phyloP scores from a whole-genome alignment of 2,888 invertebrate genomes.

The Acrobasis repandana region DNA sequence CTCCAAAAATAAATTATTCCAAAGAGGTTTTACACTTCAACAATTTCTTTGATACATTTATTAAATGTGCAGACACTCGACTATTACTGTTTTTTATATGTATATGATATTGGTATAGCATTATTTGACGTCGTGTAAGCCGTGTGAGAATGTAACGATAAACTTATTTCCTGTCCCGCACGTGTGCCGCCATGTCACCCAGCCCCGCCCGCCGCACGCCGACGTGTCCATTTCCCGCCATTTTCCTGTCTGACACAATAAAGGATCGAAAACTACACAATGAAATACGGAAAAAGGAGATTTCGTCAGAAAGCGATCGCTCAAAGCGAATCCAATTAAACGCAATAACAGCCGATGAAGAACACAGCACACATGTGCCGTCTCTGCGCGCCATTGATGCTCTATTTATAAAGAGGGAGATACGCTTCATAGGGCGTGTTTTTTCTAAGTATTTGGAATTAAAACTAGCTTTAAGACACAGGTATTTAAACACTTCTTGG shows the following conservation, averaged over 20 bases:
- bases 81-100: too few relatives aligned
- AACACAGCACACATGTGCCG: neutral
- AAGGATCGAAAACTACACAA: neutral
- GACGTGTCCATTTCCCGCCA: neutral
- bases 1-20: too few relatives aligned
- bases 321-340: constrained; percentile 8
- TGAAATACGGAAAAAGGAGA: neutral
- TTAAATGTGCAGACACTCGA: too few relatives aligned
- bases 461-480: too few relatives aligned
- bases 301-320: neutral
- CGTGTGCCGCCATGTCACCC: neutral
- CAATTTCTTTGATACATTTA: too few relatives aligned
- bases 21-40: too few relatives aligned
- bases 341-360: neutral
- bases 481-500: too few relatives aligned
- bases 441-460: neutral
- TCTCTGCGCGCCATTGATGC: neutral
- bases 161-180: neutral
- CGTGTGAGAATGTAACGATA: too few relatives aligned
- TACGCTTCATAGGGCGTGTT: neutral
- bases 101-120: too few relatives aligned
- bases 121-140: too few relatives aligned
- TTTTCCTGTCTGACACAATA: neutral
- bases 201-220: neutral
- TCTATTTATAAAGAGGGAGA: neutral